phyloP scores from a whole-genome alignment of 1,140 invertebrate species.

The Oncopodura yosiiana region DNA sequence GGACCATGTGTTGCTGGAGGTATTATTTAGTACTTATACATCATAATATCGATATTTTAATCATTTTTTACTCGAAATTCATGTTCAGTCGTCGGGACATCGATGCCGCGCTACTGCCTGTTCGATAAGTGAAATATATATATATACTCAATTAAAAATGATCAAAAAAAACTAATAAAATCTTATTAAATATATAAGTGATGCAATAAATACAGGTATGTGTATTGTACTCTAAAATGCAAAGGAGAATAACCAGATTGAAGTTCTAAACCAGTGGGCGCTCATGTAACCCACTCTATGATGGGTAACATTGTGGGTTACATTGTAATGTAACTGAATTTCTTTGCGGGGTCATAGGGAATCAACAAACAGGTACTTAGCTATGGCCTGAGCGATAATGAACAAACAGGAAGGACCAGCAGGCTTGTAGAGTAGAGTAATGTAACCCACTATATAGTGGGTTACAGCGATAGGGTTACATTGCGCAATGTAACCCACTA shows the following conservation, averaged over 20 bases:
- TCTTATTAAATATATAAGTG: not conserved
- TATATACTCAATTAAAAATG: not conserved
- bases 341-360: too few relatives aligned
- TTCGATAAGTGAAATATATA: constrained; percentile 47
- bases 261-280: not conserved
- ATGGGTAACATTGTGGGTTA: too few relatives aligned
- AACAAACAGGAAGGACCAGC: too few relatives aligned
- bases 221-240: not conserved
- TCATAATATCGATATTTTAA: too few relatives aligned
- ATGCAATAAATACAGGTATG: not conserved
- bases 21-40: constrained; percentile 39
- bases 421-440: too few relatives aligned
- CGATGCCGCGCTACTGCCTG: constrained; percentile 56
- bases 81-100: constrained; percentile 45
- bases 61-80: not conserved
- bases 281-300: not conserved
- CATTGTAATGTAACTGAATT: too few relatives aligned
- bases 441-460: too few relatives aligned
- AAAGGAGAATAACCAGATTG: not conserved
- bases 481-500: too few relatives aligned
- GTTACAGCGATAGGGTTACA: too few relatives aligned
- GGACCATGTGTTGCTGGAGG: constrained; percentile 48
- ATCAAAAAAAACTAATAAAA: not conserved
- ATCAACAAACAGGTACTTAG: too few relatives aligned
- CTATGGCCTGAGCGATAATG: too few relatives aligned